Percentiles rank a stretch among this genome's conserved stretches.
phyloP scores from a whole-genome alignment of 2,888 invertebrate genomes.

The Crioceris asparagi region DNA sequence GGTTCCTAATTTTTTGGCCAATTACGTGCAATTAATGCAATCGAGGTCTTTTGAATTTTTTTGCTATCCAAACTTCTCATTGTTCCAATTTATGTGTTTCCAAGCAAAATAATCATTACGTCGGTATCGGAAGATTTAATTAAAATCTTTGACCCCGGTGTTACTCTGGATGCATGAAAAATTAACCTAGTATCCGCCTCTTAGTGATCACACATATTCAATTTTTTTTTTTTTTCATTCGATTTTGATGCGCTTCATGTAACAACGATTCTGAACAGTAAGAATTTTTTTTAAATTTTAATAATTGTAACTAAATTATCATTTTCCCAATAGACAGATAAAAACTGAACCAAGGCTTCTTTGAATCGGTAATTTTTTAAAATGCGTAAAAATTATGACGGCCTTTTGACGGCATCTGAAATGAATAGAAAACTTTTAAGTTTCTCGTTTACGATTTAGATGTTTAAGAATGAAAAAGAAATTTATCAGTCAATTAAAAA shows the following conservation, averaged over 20 bases:
- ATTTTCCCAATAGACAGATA: too few relatives aligned
- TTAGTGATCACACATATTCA: slow-evolving; percentile 23
- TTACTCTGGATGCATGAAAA: slow-evolving; percentile 18
- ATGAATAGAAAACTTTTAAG: too few relatives aligned
- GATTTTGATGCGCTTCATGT: slow-evolving; percentile 2
- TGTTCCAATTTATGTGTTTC: slow-evolving; percentile 21
- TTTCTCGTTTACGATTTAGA: too few relatives aligned
- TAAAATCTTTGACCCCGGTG: slow-evolving; percentile 18
- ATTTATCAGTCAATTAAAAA: too few relatives aligned
- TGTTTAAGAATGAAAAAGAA: too few relatives aligned
- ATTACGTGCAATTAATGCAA: slow-evolving; percentile 21
- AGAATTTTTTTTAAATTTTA: slow-evolving; percentile 16
- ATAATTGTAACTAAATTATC: slow-evolving; percentile 20
- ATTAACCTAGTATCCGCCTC: slow-evolving; percentile 25
- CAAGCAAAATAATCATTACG: slow-evolving; percentile 23
- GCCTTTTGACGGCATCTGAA: too few relatives aligned
- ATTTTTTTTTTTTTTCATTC: slow-evolving; percentile 17
- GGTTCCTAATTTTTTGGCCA: slow-evolving; percentile 21
- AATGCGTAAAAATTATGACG: too few relatives aligned
- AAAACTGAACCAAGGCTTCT: too few relatives aligned
- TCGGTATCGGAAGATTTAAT: slow-evolving; percentile 23
- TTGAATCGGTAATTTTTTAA: too few relatives aligned
- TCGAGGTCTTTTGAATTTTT: slow-evolving; percentile 9
- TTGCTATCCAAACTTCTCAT: slow-evolving; percentile 20
- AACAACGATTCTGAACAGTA: slow-evolving; percentile 13